Base-by-base conservation (phyloP, 2,888 invertebrate genomes). In the Agrotis ipsilon region DNA sequence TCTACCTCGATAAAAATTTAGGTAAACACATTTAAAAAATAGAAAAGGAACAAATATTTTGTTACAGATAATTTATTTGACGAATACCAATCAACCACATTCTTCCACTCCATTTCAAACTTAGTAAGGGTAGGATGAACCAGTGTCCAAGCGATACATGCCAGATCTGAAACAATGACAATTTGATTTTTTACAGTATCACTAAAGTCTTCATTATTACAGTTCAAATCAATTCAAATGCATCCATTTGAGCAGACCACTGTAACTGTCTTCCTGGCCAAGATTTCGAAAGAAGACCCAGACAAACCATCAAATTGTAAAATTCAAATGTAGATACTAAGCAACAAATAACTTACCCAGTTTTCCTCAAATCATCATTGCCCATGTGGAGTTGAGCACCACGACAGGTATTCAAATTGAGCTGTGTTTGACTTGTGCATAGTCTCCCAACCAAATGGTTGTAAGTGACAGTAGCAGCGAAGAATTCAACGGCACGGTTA, bases 401-500 rank as follows among this genome's bases (percentile, higher is more conserved):
- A 4, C 82, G 76, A 71, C 93, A 93, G 0, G 46, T 87, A 66
- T 93, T 87, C 48, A 43, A 60, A 2, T 80, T 67, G 3, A 92
- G 68, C 54, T 92, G 90, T 0, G 78, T 1, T 21, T 51, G 80
- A 62, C n/a, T 86, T 0, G 72, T 21, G 69, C 94, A 93, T 52
- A 80, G 59, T 14, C 71, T 83, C 1, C 88, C 93, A 3, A 88
- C 21, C 1, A 93, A 75, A 46, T 92, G 91, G 71, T 93, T 87
- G 70, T 88, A 72, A 0, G 83, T 85, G 2, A 93, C 80, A 0
- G 89, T 84, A 3, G 92, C 83, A 1, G 88, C 91, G 21, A 92
- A 93, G 1, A 90, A 72, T 54, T 91, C 85, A 87, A 90, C 92
- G 2, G 93, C 88, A 5, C 91, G 88, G 48, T 89, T 88, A 72